Percentiles rank a stretch among this genome's conserved stretches.
phyloP scores from a whole-genome alignment of 2,797 vertebrate species.

The Hoplostethus atlanticus region DNA sequence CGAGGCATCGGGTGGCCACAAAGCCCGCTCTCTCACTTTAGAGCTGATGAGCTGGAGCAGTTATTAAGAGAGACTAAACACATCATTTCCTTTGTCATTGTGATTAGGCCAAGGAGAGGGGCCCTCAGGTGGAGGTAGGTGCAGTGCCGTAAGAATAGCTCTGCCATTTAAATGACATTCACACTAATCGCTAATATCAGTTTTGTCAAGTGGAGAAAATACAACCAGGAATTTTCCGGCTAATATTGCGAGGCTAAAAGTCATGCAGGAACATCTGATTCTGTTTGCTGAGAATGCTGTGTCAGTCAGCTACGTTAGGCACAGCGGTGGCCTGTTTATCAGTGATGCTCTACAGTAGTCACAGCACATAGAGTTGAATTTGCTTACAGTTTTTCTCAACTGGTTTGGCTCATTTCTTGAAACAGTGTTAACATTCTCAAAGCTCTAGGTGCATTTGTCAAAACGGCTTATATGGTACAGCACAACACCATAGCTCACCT shows the following conservation, averaged over 20 bases:
- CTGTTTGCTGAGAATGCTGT: slow-evolving; percentile 58
- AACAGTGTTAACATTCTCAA: too few relatives aligned
- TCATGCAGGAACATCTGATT: slow-evolving; percentile 64
- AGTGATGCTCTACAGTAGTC: slow-evolving; percentile 55
- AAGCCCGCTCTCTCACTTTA: slow-evolving; percentile 30
- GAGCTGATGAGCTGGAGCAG: slow-evolving; percentile 70
- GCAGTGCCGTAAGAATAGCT: slow-evolving; percentile 78
- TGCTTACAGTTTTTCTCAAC: too few relatives aligned
- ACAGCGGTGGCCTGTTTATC: slow-evolving; percentile 61
- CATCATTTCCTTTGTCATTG: slow-evolving; percentile 76
- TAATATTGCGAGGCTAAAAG: slow-evolving; percentile 46
- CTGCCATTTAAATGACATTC: slow-evolving; percentile 86
- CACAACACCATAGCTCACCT: too few relatives aligned
- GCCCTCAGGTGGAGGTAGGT: slow-evolving; percentile 74
- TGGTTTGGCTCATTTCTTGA: too few relatives aligned
- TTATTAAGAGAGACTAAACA: slow-evolving; percentile 79
- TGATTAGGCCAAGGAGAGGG: slow-evolving; percentile 72
- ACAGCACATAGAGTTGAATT: slow-evolving; percentile 25
- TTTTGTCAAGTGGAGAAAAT: slow-evolving; percentile 75
- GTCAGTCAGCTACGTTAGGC: slow-evolving; percentile 72
- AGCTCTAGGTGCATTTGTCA: too few relatives aligned
- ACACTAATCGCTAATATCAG: slow-evolving; percentile 82
- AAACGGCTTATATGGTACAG: too few relatives aligned
- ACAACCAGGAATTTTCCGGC: slow-evolving; percentile 63
- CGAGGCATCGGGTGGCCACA: slow-evolving; percentile 30